Evolutionary conservation across 2,888 invertebrate genomes (phyloP).

Genomic region (Stenchaetothrips biformis): DNA sequence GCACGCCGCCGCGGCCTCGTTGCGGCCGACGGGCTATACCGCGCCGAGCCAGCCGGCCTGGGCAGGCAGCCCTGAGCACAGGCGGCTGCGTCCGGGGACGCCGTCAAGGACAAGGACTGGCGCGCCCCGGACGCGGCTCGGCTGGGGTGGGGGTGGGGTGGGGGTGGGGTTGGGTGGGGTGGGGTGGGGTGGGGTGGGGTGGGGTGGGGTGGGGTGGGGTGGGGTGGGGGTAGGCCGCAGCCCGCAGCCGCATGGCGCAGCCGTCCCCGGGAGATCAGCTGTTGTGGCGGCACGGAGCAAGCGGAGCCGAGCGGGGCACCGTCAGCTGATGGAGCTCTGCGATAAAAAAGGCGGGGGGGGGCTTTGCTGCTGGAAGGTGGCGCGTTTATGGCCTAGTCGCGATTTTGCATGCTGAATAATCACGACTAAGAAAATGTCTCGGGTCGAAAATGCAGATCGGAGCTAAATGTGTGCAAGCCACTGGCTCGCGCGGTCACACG

Average conservation of each 20-base stretch:
- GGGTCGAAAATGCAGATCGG: no score
- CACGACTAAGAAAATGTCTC: neutral
- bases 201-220: no score
- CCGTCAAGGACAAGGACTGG: neutral
- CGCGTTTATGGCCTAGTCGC: neutral
- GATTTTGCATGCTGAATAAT: neutral
- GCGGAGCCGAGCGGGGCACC: neutral
- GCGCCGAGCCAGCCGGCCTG: neutral
- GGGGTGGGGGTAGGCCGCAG: neutral
- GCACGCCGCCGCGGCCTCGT: no score
- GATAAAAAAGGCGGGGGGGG: neutral
- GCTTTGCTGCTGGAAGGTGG: neutral
- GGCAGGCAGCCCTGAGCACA: no score
- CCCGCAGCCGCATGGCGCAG: neutral
- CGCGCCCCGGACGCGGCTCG: neutral
- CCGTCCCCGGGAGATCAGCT: neutral
- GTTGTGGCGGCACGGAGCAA: neutral
- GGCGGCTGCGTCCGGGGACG: no score
- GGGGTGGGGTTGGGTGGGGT: neutral
- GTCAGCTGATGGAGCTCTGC: slow-evolving; percentile 4
- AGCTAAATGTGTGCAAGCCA: no score
- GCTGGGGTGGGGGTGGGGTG: neutral
- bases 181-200: neutral
- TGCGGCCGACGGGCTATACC: no score
- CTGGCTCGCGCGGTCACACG: neutral